Base-by-base conservation (phyloP, 2,113 vertebrate species). In the Cebus imitator region DNA sequence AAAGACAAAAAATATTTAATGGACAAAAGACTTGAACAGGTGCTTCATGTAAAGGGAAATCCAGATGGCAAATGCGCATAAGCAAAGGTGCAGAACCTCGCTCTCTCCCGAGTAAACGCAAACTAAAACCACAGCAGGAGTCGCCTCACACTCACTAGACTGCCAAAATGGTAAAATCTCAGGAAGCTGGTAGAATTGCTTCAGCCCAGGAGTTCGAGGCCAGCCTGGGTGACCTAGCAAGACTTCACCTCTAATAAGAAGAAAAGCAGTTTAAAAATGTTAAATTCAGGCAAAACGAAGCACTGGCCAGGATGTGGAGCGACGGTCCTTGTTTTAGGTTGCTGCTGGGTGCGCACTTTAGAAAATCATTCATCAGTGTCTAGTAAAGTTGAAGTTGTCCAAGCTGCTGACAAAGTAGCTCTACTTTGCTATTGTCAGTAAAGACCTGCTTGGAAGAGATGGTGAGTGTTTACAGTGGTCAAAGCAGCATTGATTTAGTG, bases 221-320 rank as follows among this genome's bases (percentile, higher is more conserved):
- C 43, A 78, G 27, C 27, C 75, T 48, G 75, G 75, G 43, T 27
- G 45, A 18, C 75, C 32, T 2, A 48, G 73, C 27, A 9, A 78
- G 75, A 48, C 8, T 27, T 27, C 27, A 8, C 30, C 16, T 78
- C 75, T 48, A 78, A 48, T 30, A 78, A 68, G 66, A 68, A 78
- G 30, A 76, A 45, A 76, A 9, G 18, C 17, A 32, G 9, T 32
- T 17, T 32, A 32, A 32, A 78, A 48, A 78, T 78, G 45, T 78
- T 35, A 25, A 16, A 43, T 11, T 76, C 72, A 25, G 52, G n/a
- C 55, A 61, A 57, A 76, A 14, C 30, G 20, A 45, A 61, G 30
- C 0, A 5, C 25, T 61, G 20, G 12, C 1, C 1, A 50, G 30
- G 30, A 21, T 43, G 20, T 25, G 37, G 52, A 23, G 7, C 30